Evolutionary conservation across 2,113 vertebrate species (phyloP).

Genomic region (Orthochromis malagaraziensis): DNA sequence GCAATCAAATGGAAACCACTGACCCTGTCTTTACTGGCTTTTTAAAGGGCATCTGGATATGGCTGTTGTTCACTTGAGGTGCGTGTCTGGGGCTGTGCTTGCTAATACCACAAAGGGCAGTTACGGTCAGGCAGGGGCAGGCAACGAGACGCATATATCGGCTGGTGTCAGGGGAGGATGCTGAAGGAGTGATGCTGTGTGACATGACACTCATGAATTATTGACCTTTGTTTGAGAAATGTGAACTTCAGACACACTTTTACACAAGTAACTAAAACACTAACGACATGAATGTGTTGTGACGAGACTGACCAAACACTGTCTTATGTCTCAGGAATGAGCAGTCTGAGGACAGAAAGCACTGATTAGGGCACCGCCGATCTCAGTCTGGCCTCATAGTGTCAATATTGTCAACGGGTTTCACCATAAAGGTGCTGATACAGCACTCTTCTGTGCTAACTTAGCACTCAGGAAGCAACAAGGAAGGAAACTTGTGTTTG

Average conservation of each 20-base stretch:
- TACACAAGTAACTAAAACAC: background rate
- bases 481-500: background rate
- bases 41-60: background rate
- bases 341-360: background rate
- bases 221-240: background rate
- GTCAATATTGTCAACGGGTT: rapidly evolving
- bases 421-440: background rate
- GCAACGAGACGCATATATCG: background rate
- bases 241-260: background rate
- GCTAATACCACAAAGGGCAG: background rate
- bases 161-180: background rate
- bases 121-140: background rate
- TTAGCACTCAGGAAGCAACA: background rate
- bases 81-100: background rate
- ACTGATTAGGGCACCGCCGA: background rate
- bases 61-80: background rate
- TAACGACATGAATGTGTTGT: background rate
- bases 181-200: background rate
- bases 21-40: background rate
- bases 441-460: background rate
- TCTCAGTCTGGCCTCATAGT: background rate
- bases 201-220: background rate
- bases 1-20: background rate
- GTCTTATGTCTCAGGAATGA: background rate
- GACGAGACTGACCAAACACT: background rate